Evolutionary conservation across 2,888 invertebrate genomes (phyloP), one percentile per base, ranked within the genome.

Genomic region (Acrobeloides nanus): DNA sequence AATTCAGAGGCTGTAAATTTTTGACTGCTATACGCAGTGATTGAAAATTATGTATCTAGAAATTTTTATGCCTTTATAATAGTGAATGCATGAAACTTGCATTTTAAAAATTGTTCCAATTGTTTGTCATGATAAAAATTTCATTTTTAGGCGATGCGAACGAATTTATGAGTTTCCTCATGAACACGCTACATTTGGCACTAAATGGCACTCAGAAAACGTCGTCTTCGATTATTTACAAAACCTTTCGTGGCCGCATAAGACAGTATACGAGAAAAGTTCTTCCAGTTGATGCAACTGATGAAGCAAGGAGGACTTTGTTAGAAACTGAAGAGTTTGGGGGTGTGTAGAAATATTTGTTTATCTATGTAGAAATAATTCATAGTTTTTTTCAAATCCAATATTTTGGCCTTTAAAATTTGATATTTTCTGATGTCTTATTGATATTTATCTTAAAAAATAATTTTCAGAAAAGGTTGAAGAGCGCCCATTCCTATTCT

Each of bases 161-260:
- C 50, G 90, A 93, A 73, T 97, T 97, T 74, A 78, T 99, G 48
- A 92, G 90, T 0, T 99, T 97, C 95, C 88, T 99, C 74, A 78
- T 99, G 35, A 97, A 97, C 75, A 87, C 92, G 0, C 79, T 97
- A 26, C 97, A 99, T 74, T 80, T 86, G 61, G 89, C 93, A 1
- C 78, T 99, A 47, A 90, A 89, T 75, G 93, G 93, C 20, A 87
- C 84, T 1, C 89, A 89, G 74, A 76, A 76, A 56, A 66, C 72
- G 1, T 51, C 49, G 6, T 74, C 71, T 48, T 68, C 63, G 27
- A 89, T 97, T 45, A 85, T 99, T 53, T 88, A 90, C 75, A 86
- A 87, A 41, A 87, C 89, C 5, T 97, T 99, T 76, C 80, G 92
- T 64, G 81, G 81, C 0, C 54, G 67, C 34, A 80, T 81, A 79